These are phyloP conservation scores for Morone chrysops DNA, from an alignment of 2,113 vertebrate genomes.

Conservation along the genomic window DNA sequence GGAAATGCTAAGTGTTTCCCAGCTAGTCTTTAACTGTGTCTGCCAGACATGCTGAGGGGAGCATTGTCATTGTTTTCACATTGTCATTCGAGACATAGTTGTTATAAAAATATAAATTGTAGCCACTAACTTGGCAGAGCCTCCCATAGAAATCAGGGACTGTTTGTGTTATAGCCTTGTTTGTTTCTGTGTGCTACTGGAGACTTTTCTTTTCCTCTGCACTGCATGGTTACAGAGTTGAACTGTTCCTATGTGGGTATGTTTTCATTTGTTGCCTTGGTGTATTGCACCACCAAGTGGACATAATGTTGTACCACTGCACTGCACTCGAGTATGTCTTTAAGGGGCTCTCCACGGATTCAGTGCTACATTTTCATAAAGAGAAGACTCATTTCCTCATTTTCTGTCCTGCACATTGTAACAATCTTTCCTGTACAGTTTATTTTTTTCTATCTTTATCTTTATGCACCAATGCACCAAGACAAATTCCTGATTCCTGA, in stretches of 20 bases:
- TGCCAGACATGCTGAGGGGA: neutral
- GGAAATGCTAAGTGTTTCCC: no score
- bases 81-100: neutral
- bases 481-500: neutral
- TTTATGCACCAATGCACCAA: no score
- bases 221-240: neutral
- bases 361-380: neutral
- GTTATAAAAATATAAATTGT: neutral
- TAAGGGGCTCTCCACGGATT: neutral
- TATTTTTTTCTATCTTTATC: no score
- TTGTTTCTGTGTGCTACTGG: neutral
- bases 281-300: slow-evolving; percentile 53
- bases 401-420: no score
- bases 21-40: no score
- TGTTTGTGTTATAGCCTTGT: neutral
- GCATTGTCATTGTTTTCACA: neutral
- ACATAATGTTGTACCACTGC: neutral
- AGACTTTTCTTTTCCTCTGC: neutral
- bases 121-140: neutral
- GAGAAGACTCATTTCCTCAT: neutral
- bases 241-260: neutral
- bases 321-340: neutral
- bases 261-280: neutral
- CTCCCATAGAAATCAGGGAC: neutral
- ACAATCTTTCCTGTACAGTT: no score